These are phyloP conservation scores for Psephotus haematonotus DNA, from an alignment of 2,113 vertebrate species.

Conservation along the genomic window DNA sequence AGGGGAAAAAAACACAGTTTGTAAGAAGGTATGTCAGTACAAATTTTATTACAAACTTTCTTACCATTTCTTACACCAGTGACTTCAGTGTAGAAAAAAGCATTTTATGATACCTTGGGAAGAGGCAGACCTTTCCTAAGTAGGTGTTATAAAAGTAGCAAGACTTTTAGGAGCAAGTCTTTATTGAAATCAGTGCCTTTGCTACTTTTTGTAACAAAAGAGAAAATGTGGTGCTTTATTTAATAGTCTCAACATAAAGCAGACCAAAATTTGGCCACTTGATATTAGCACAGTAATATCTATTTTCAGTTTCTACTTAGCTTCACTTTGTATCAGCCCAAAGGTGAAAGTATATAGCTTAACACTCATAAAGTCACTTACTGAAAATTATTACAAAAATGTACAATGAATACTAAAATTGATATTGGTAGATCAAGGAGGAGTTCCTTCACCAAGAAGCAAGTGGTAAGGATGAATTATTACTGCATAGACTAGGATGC, in stretches of 20 bases:
- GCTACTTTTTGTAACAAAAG: background rate
- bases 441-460: background rate
- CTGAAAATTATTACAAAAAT: background rate
- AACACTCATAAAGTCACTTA: background rate
- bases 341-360: background rate
- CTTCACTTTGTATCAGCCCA: background rate
- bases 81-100: background rate
- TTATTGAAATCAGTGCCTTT: background rate
- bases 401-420: background rate
- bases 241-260: background rate
- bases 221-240: background rate
- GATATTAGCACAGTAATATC: background rate
- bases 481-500: background rate
- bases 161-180: background rate
- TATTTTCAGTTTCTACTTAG: background rate
- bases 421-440: background rate
- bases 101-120: background rate
- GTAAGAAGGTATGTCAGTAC: background rate
- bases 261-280: background rate
- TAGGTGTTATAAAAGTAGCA: background rate
- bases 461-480: background rate
- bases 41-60: background rate
- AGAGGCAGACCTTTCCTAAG: background rate
- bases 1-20: background rate
- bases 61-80: background rate